Evolutionary conservation across 2,888 invertebrate genomes (phyloP).

Genomic region (Odontocolon sp.): DNA sequence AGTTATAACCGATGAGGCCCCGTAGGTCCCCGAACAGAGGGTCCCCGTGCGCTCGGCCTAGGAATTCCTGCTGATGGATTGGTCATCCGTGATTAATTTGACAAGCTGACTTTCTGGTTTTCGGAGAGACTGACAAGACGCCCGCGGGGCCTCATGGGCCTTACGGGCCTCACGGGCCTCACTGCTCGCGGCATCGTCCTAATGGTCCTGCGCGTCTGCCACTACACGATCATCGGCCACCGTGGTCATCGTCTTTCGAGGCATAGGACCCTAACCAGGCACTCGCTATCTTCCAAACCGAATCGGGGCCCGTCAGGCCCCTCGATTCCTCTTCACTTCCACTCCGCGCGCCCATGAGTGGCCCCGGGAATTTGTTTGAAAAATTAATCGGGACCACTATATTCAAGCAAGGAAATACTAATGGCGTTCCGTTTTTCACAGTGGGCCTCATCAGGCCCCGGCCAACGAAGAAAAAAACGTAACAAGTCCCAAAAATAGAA

Average conservation of each 20-base stretch:
- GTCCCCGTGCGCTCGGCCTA: slow-evolving; percentile 64
- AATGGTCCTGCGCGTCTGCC: slow-evolving; percentile 68
- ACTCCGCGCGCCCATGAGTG: not conserved
- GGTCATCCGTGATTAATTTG: slow-evolving; percentile 81
- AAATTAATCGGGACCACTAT: slow-evolving; percentile 71
- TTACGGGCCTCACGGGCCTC: slow-evolving; percentile 68
- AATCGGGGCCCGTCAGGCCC: slow-evolving; percentile 62
- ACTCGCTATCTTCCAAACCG: slow-evolving; percentile 65
- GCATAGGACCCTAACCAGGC: slow-evolving; percentile 35
- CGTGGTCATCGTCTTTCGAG: slow-evolving; percentile 33
- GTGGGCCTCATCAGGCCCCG: slow-evolving; percentile 12
- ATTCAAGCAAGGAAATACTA: slow-evolving; percentile 68
- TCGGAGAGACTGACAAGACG: slow-evolving; percentile 70
- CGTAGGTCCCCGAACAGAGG: too few species aligned
- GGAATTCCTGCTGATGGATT: slow-evolving; percentile 81
- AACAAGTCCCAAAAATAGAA: slow-evolving; percentile 18
- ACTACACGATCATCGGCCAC: slow-evolving; percentile 37
- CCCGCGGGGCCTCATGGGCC: slow-evolving; percentile 55
- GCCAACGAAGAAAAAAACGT: slow-evolving; percentile 34
- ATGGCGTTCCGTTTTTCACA: slow-evolving; percentile 58
- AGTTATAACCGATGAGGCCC: slow-evolving; percentile 10
- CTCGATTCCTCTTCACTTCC: slow-evolving; percentile 36
- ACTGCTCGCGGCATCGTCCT: slow-evolving; percentile 67
- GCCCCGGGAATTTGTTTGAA: slow-evolving; percentile 64
- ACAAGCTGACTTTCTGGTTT: slow-evolving; percentile 81